Evolutionary conservation across 2,113 vertebrate genomes (phyloP), one percentile per base, ranked within the genome.

Genomic region (Leucopsar rothschildi): DNA sequence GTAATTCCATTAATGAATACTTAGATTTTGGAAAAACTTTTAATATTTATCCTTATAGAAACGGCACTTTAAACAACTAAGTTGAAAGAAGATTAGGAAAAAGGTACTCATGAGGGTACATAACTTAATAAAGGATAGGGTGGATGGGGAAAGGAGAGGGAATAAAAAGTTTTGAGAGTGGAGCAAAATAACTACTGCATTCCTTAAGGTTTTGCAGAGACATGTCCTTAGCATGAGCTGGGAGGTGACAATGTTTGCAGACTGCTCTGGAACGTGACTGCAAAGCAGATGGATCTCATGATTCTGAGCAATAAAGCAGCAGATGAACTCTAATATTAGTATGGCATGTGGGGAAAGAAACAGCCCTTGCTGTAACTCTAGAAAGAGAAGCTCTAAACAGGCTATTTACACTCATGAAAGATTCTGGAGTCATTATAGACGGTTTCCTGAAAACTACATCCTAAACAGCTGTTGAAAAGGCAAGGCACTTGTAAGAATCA

Each of bases 251-350:
- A 2, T 4, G 44, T 69, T 28, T 91, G 82, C 93, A 92, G 63
- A 42, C 57, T 61, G 37, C 8, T 37, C 82, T 79, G 73, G 90
- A 89, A 87, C 5, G 1, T 21, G 66, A 23, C 53, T 89, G 78
- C 87, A 87, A 50, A 84, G 52, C 95, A 87, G 44, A 76, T 53
- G 66, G 70, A 93, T 29, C 52, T 68, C 56, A 33, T 19, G 39
- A 70, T 73, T 91, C 64, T 45, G 37, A 95, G 79, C 75, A 82
- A 69, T 44, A 88, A 82, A 61, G 45, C 79, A 92, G 88, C 93
- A 93, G 88, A 85, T 88, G 75, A 96, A 93, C 64, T 72, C 90
- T 82, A 94, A 42, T 80, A 95, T 90, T 95, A 94, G 96, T 22
- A 69, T 73, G 55, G 82, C 40, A 93, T 27, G 78, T 1, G 0